Base-by-base conservation (phyloP, 2,888 invertebrate genomes). In the Xanthorhoe spadicearia region DNA sequence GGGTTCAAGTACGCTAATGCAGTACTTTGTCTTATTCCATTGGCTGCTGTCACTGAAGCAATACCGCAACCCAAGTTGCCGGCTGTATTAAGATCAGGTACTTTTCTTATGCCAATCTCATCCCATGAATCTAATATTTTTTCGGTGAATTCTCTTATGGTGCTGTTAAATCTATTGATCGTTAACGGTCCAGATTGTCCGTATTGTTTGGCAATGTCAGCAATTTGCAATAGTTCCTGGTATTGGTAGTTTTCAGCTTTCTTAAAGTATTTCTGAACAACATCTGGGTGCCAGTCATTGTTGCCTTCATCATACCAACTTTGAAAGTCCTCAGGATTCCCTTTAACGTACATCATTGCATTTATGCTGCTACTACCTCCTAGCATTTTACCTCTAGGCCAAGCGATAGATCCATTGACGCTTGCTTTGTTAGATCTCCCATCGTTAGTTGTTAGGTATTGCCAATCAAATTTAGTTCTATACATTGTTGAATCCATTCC, bases 361-460 rank as follows among this genome's bases (percentile, higher is more conserved):
- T 95, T 95, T 0, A 95, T 78, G 4, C 88, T 87, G 19, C 94
- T 94, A 0, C 90, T 85, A 0, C 95, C 95, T 17, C 95, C 95
- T 59, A 95, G 82, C 82, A 94, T 89, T 81, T 95, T 95, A 0
- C 96, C 96, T 64, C 95, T 87, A 7, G 95, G 93, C 95, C 94
- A 95, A 3, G 72, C 74, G 8, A 87, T 82, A 52, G 81, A 70
- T 59, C 82, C 78, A 54, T 83, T 79, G 64, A 80, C 75, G 49
- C 86, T 88, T 94, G 96, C 97, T 77, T 96, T 88, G 81, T 96
- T 96, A 0, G 94, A 94, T 53, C 93, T 94, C 28, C 95, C 95
- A 80, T 96, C 95, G 0, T 96, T 96, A 77, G 96, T 96, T 0
- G 96, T 96, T 82, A 95, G 95, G 83, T 97, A 98, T 79, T 96